phyloP scores from a whole-genome alignment of 2,113 vertebrate species.

The Silurus asotus region DNA sequence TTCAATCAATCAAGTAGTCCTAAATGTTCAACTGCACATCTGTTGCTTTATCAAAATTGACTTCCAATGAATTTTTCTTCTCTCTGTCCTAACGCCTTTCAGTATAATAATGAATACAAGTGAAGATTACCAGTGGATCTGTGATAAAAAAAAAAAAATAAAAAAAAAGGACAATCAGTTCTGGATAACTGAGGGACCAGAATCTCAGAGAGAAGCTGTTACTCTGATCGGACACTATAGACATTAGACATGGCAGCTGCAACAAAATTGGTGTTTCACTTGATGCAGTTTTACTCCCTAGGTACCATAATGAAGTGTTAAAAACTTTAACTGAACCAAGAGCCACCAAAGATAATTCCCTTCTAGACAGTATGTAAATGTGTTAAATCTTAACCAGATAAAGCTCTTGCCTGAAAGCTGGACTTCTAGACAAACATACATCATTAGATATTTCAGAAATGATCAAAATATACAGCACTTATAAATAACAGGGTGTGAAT shows the following conservation, averaged over 20 bases:
- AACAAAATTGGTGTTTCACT: not conserved
- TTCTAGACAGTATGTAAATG: not conserved
- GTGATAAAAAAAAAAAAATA: not conserved
- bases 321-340: slow-evolving; percentile 3
- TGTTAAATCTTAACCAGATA: not conserved
- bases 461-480: slow-evolving; percentile 49
- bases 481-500: slow-evolving; percentile 43
- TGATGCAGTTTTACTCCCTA: not conserved
- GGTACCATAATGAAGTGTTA: not conserved
- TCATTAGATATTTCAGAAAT: slow-evolving; percentile 35
- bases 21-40: not conserved
- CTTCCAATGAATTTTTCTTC: not conserved
- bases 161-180: not conserved
- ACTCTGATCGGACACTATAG: not conserved
- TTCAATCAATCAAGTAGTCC: not conserved
- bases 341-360: not conserved
- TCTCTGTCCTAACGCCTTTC: not conserved
- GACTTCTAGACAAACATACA: not conserved
- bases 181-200: not conserved
- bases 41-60: not conserved
- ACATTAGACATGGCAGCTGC: not conserved
- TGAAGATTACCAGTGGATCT: no score
- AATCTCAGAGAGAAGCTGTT: not conserved
- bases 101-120: not conserved
- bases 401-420: not conserved